These are phyloP conservation scores for Mesoligia furuncula DNA, from an alignment of 2,888 invertebrate species.

Conservation along the genomic window DNA sequence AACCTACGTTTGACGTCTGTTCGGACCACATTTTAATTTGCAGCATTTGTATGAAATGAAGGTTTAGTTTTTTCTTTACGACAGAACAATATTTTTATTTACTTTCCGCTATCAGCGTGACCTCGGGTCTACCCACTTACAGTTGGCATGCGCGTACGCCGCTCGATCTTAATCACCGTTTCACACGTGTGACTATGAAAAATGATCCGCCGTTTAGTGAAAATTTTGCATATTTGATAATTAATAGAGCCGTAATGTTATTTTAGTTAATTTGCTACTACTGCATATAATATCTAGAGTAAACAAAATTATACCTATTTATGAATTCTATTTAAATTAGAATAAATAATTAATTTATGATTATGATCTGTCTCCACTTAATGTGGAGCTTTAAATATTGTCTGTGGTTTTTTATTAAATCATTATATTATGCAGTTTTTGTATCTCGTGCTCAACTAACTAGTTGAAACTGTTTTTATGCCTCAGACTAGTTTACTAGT, in stretches of 20 bases:
- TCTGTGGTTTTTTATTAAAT: too few relatives aligned
- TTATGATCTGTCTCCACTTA: background rate
- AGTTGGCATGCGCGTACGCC: conserved; percentile 65
- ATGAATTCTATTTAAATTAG: background rate
- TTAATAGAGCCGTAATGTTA: conserved; percentile 53
- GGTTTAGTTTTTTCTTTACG: background rate
- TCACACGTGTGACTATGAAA: conserved; percentile 68
- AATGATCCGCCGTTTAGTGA: conserved; percentile 66
- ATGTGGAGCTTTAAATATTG: background rate
- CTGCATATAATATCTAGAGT: conserved; percentile 12
- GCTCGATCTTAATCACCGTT: conserved; percentile 68
- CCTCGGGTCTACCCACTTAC: conserved; percentile 55
- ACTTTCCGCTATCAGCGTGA: conserved; percentile 41
- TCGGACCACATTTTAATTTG: background rate
- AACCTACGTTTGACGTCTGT: background rate
- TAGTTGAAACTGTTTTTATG: background rate
- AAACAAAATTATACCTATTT: conserved; percentile 12
- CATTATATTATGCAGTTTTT: background rate
- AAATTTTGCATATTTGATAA: conserved; percentile 61
- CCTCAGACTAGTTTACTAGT: background rate
- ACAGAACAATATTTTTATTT: background rate
- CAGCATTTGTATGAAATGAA: background rate
- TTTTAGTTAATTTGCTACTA: conserved; percentile 27
- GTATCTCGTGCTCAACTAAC: background rate
- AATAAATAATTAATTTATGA: conserved; percentile 3